These are phyloP conservation scores for Cryptoprocta ferox DNA, from an alignment of 2,797 vertebrate genomes.

Conservation along the genomic window DNA sequence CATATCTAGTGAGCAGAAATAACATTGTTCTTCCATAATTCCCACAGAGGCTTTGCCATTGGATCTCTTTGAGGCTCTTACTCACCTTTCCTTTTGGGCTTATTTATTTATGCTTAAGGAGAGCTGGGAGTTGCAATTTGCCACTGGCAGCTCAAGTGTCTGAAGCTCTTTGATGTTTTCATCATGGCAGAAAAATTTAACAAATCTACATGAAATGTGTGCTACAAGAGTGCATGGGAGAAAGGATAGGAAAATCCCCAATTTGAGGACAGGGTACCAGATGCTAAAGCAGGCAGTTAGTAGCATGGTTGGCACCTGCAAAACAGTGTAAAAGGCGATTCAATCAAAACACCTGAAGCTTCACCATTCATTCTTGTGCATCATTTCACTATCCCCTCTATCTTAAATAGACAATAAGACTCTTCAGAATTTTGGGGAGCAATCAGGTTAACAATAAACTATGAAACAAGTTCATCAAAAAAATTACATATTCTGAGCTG, in stretches of 20 bases:
- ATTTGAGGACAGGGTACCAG: neutral
- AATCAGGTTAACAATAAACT: slow-evolving; percentile 2
- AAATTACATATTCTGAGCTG: neutral
- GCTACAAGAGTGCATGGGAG: neutral
- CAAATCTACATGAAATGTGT: neutral
- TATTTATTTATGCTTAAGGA: slow-evolving; percentile 49
- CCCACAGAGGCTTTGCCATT: slow-evolving; percentile 54
- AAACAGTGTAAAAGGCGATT: neutral
- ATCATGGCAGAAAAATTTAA: slow-evolving; percentile 48
- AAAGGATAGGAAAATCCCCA: neutral
- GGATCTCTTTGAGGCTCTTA: neutral
- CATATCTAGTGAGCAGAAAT: neutral
- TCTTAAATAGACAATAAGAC: neutral
- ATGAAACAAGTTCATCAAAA: neutral
- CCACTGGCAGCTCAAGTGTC: slow-evolving; percentile 14
- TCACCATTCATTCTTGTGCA: neutral
- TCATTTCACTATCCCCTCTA: neutral
- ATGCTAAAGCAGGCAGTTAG: neutral
- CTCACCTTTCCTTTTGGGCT: neutral
- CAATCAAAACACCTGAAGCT: neutral
- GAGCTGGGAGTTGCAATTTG: slow-evolving; percentile 40
- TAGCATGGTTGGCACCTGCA: neutral
- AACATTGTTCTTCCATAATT: slow-evolving; percentile 28
- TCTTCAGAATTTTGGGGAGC: neutral
- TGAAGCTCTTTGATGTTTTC: slow-evolving; percentile 11